Base-by-base conservation (phyloP, 1,140 invertebrate species). In the Drosophila repletoides region DNA sequence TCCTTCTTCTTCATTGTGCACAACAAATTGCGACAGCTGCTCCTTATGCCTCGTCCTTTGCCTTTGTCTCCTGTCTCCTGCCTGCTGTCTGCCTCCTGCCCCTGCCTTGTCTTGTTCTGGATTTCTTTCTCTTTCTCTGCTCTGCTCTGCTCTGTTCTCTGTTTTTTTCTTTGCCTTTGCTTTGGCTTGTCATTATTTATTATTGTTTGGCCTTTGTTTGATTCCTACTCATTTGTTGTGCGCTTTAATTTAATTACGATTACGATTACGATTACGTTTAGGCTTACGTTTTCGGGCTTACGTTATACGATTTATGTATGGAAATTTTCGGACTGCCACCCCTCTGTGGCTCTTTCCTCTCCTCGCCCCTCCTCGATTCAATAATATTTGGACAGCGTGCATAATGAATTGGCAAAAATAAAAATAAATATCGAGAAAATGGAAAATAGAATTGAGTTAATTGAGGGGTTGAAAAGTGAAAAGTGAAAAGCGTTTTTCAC, bases 181-280 rank as follows among this genome's bases (percentile, higher is more conserved):
- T 33, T 41, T 40, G 74, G 26, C 51, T 51, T 52, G 68, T 81
- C 72, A 76, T 76, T 81, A 81, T 81, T 81, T 81, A 81, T 81
- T 81, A 72, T 81, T 63, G 77, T 76, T 81, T 55, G 56, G 33
- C 61, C 61, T 71, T 83, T 83, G 73, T 84, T 68, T 72, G 77
- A 43, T 61, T 70, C 48, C 33, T 6, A 48, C 58, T 79, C 56
- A 55, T 77, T 64, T 72, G 72, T 72, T 83, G 69, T 77, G 72
- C 76, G 77, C 69, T 79, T 84, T 86, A 83, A 83, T 83, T 83
- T 84, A 83, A 83, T 83, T 83, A 81, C 76, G 63, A 36, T 52
- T 26, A 51, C 29, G 48, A 41, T 14, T 19, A 17, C 12, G n/a
- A n/a, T n/a, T n/a, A n/a, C n/a, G n/a, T n/a, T n/a, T n/a, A n/a